Conservation (phyloP, 1,140 invertebrate genomes). For the Cotesia glomerata region DNA sequence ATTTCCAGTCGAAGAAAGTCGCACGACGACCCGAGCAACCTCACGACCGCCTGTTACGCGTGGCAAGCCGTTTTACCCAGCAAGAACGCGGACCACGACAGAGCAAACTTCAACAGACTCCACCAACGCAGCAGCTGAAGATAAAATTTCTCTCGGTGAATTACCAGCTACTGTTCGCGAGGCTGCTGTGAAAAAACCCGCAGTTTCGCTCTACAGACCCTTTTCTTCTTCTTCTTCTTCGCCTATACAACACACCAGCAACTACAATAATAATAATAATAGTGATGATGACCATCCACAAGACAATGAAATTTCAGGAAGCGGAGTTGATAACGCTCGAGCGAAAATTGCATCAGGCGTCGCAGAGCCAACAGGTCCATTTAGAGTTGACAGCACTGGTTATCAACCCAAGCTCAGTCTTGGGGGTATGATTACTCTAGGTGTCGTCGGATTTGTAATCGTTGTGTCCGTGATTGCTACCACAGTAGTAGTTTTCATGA, state of each 20-base stretch:
- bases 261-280: constrained; percentile 40
- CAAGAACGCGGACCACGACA: constrained; percentile 46
- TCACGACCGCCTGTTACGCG: constrained; percentile 45
- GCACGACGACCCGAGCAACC: constrained; percentile 36
- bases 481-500: constrained; percentile 85
- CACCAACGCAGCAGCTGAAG: constrained; percentile 22
- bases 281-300: constrained; percentile 59
- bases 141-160: constrained; percentile 36
- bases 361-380: constrained; percentile 71
- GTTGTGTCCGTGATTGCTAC: constrained; percentile 89
- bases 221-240: constrained; percentile 22
- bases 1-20: constrained; percentile 38
- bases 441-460: constrained; percentile 88
- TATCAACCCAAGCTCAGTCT: constrained; percentile 80
- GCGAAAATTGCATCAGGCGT: constrained; percentile 66
- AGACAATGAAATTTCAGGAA: constrained; percentile 68
- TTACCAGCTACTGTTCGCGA: constrained; percentile 53
- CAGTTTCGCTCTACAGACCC: constrained; percentile 48
- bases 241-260: background rate
- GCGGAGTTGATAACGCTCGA: constrained; percentile 62
- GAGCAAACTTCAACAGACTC: constrained; percentile 51
- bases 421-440: constrained; percentile 86
- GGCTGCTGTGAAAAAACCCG: constrained; percentile 50
- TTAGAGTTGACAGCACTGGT: constrained; percentile 71
- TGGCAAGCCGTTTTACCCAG: constrained; percentile 48